phyloP scores from a whole-genome alignment of 2,888 invertebrate species.

The Meteorus colon region DNA sequence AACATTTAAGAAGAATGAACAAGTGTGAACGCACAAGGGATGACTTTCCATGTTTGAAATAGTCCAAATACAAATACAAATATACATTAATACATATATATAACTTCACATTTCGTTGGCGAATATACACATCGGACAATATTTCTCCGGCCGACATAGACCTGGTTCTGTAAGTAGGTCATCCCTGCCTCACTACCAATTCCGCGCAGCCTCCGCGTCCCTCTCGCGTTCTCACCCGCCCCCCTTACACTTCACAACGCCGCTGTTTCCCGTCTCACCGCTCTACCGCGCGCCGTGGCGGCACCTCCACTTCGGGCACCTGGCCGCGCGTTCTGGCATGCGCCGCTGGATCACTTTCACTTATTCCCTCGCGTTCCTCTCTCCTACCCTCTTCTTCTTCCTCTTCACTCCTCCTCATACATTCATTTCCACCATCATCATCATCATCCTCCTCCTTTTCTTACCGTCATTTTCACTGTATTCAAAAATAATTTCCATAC shows the following conservation, averaged over 20 bases:
- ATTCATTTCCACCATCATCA: conserved; percentile 12
- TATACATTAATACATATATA: conserved; percentile 11
- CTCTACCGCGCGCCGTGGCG: conserved; percentile 48
- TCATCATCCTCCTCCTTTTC: neutral
- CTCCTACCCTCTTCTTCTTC: conserved; percentile 37
- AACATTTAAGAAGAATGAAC: conserved; percentile 31
- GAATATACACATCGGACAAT: conserved; percentile 62
- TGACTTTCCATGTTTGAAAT: conserved; percentile 25
- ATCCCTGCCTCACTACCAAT: conserved; percentile 75
- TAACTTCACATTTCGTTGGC: conserved; percentile 5
- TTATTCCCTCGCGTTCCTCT: conserved; percentile 68
- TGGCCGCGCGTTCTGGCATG: conserved; percentile 59
- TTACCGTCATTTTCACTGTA: conserved; percentile 26
- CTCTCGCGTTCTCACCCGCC: conserved; percentile 13
- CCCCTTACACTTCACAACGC: conserved; percentile 38
- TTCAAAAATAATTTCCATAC: neutral
- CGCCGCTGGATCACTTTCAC: conserved; percentile 68
- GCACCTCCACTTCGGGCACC: conserved; percentile 58
- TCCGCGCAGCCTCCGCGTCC: conserved; percentile 42
- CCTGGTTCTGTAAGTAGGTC: conserved; percentile 96
- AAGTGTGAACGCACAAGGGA: conserved; percentile 15
- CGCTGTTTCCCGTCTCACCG: conserved; percentile 36
- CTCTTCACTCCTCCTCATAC: neutral
- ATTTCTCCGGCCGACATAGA: conserved; percentile 81
- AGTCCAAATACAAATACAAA: neutral